Conservation (phyloP, 2,797 vertebrate species). For the Acanthopagrus latus region DNA sequence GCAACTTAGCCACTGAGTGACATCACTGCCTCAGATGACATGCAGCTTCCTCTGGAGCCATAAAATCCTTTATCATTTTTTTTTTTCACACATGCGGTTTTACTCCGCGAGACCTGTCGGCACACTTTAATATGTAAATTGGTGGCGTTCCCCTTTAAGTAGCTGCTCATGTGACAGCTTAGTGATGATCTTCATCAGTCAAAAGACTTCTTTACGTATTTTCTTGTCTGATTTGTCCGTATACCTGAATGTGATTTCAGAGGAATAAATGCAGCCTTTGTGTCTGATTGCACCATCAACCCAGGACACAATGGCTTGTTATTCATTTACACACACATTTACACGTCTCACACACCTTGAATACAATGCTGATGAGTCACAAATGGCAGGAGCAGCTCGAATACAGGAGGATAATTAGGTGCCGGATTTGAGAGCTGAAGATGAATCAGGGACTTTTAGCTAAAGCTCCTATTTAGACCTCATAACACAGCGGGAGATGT, state of each 20-base stretch:
- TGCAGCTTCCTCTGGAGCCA: no score
- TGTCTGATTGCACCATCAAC: constrained; percentile 13
- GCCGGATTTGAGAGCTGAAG: constrained; percentile 21
- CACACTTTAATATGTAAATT: no score
- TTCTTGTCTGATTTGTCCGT: not conserved
- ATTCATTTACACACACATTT: constrained; percentile 19
- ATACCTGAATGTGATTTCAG: not conserved
- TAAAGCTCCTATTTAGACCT: not conserved
- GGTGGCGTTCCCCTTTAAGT: no score
- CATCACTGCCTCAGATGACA: no score
- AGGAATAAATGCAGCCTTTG: constrained; percentile 5
- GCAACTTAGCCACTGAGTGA: no score
- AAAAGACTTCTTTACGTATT: not conserved
- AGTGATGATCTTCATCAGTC: constrained; percentile 1
- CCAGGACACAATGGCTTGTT: not conserved
- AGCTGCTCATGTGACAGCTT: not conserved
- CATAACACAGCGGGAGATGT: not conserved
- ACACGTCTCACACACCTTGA: not conserved
- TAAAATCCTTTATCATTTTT: no score
- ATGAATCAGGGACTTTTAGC: not conserved
- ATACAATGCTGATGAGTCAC: constrained; percentile 42
- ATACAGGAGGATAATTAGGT: constrained; percentile 7
- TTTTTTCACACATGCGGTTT: no score
- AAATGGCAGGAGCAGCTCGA: not conserved
- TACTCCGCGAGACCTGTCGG: no score